Evolutionary conservation across 2,797 vertebrate species (phyloP).

Genomic region (Coreius guichenoti): DNA sequence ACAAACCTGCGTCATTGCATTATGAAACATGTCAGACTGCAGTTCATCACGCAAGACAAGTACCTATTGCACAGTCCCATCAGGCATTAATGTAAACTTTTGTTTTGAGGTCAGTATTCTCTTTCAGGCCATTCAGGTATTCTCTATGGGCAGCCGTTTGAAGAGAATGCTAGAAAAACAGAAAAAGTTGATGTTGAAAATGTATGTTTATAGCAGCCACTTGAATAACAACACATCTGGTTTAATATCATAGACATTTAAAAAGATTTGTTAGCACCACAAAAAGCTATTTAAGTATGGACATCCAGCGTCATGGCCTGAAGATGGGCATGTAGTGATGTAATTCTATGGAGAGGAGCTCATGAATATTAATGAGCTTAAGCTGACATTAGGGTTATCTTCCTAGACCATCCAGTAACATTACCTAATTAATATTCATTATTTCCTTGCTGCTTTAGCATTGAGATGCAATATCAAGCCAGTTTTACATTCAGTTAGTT

Average conservation of each 20-base stretch:
- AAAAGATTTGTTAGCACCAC: not conserved
- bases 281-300: not conserved
- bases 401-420: not conserved
- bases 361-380: slow-evolving; percentile 8
- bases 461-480: not conserved
- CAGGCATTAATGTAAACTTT: not conserved
- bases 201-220: not conserved
- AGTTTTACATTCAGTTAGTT: not conserved
- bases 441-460: not conserved
- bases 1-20: not conserved
- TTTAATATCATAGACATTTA: not conserved
- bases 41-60: not conserved
- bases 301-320: not conserved
- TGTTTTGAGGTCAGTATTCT: not conserved
- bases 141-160: not conserved
- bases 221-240: not conserved
- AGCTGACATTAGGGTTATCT: not conserved
- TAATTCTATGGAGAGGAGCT: not conserved
- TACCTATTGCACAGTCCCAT: not conserved
- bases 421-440: not conserved
- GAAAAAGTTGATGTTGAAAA: not conserved
- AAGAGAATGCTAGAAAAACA: not conserved
- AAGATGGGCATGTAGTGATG: not conserved
- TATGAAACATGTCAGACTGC: not conserved
- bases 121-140: not conserved